Evolutionary conservation across 2,113 vertebrate species (phyloP), one percentile per base, ranked within the genome.

Genomic region (Lamprologus sp.): DNA sequence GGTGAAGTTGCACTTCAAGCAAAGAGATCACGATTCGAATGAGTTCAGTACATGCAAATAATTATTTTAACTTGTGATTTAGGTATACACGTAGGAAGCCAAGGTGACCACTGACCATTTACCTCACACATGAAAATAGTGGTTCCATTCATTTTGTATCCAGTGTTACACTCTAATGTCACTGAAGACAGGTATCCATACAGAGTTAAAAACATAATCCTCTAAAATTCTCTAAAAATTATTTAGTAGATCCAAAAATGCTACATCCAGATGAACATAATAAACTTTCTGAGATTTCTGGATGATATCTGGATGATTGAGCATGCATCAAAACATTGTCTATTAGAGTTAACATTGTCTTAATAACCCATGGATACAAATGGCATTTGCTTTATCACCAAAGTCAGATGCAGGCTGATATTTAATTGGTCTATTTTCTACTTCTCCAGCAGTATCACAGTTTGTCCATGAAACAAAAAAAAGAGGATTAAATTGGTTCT

Each of bases 51-150:
- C 55, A 58, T 31, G 26, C 55, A 31, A 58, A 58, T 0, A 9
- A 58, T 58, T 31, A 58, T 31, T 58, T 58, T 31, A 58, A 31
- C 13, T 28, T 58, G 0, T 31, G 55, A 55, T 0, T 28, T 58
- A 28, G 7, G 23, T 58, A 58, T 58, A 2, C 23, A 58, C 0
- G 0, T 58, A 15, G 7, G 55, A 58, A 28, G 55, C 26, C 55
- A 28, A 58, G 55, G 55, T 58, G 55, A 58, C 55, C 55, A 58
- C 55, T 31, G 55, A 58, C 13, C 13, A 9, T 58, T 58, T 58
- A 58, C 26, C 23, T 0, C 55, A 31, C 26, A 31, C 55, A 58
- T 58, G 0, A 58, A 58, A 58, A 58, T 9, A 58, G 55, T 58
- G 26, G 13, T 58, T 58, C 55, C 55, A 17, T 58, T 58, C 5